Evolutionary conservation across 2,797 vertebrate genomes (phyloP), one percentile per base, ranked within the genome.

Genomic region (Tapera naevia): DNA sequence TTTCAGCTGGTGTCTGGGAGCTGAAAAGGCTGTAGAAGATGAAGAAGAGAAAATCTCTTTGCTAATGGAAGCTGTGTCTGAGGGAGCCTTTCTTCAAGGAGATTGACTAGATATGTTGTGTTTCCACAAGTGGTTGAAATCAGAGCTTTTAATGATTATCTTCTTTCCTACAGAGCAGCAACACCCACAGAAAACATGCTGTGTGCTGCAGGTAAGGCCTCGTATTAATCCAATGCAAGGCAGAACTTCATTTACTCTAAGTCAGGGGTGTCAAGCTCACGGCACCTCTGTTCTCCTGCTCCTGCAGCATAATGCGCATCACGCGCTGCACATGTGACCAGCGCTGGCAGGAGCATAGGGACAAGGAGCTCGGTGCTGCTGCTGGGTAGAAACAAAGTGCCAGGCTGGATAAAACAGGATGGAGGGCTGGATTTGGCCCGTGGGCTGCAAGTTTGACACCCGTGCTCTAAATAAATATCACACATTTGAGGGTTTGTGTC

Each of bases 181-280:
- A 33, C 74, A 54, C 73, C 80, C 57, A 61, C 48, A 91, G 94
- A 96, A 87, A 94, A 7, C n/a, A 39, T 41, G 39, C 61, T 96
- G 65, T 97, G 92, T 95, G 96, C 95, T 96, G 64, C 92, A 97
- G 98, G 98, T 98, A 96, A 97, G 96, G 48, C 57, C 19, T 85
- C 3, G 15, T 60, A 4, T 9, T 39, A 43, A 4, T 25, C 27
- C 28, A 48, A 2, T 28, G 15, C 22, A 32, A 78, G 37, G 28
- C 30, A 33, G 57, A 85, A 46, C 14, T 54, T 79, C 7, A 8
- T 22, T 66, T 90, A n/a, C 12, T 18, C 45, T n/a, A n/a, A n/a
- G n/a, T n/a, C n/a, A n/a, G n/a, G n/a, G n/a, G n/a, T n/a, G n/a
- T n/a, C n/a, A n/a, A n/a, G n/a, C n/a, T n/a, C n/a, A n/a, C n/a